Conservation (phyloP, 1,140 invertebrate genomes). For the Philopotamus ludificatus region DNA sequence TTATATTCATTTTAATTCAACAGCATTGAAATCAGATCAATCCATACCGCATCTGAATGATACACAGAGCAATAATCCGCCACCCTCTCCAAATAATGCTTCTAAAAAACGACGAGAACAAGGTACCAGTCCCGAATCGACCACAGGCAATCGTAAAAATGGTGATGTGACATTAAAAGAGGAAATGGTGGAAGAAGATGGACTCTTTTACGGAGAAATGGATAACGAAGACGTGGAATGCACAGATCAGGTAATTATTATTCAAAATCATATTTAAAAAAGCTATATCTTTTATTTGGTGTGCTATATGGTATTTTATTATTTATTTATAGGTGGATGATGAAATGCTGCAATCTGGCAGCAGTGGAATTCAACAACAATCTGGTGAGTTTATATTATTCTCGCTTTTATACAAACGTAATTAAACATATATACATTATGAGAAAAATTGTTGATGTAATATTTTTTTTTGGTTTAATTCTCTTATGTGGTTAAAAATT, state of each 20-base stretch:
- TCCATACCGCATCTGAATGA: conserved; percentile 5
- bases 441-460: background rate
- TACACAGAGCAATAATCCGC: background rate
- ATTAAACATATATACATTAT: background rate
- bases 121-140: conserved; percentile 21
- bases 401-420: background rate
- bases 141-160: conserved; percentile 34
- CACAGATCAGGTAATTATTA: conserved; percentile 43
- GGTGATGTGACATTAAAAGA: conserved; percentile 45
- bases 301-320: background rate
- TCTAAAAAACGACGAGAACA: conserved; percentile 14
- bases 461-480: conserved; percentile 1
- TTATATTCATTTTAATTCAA: conserved; percentile 1
- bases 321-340: conserved; percentile 28
- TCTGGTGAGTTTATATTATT: conserved; percentile 16
- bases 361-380: background rate
- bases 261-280: conserved; percentile 2
- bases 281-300: background rate
- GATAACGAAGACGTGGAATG: conserved; percentile 52
- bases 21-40: conserved; percentile 9
- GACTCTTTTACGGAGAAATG: conserved; percentile 54
- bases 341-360: conserved; percentile 24
- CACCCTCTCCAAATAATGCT: background rate
- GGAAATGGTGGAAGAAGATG: conserved; percentile 54
- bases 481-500: too few species aligned